Conservation (phyloP, 2,888 invertebrate species). For the Caenorhabditis plicata region DNA sequence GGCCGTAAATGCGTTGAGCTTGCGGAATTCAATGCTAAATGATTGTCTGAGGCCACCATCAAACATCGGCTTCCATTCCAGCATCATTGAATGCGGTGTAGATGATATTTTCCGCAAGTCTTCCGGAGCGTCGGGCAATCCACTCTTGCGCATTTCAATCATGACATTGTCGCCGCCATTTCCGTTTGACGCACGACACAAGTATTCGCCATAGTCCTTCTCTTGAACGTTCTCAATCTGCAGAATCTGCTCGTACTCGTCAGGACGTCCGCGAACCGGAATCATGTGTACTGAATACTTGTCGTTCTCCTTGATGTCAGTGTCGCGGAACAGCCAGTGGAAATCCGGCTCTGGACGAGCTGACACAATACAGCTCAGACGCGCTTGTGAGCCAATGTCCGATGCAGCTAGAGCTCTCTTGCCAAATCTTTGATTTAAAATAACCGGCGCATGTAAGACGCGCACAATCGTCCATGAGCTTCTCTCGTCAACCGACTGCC, state of each 20-base stretch:
- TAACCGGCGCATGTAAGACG: slow-evolving; percentile 56
- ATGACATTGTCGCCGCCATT: slow-evolving; percentile 71
- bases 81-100: slow-evolving; percentile 40
- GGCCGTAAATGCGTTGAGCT: slow-evolving; percentile 41
- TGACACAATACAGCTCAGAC: slow-evolving; percentile 50
- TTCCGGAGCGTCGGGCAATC: slow-evolving; percentile 46
- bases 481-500: slow-evolving; percentile 64
- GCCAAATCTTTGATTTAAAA: slow-evolving; percentile 52
- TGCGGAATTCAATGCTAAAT: slow-evolving; percentile 47
- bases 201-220: slow-evolving; percentile 81
- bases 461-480: slow-evolving; percentile 46
- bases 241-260: slow-evolving; percentile 50
- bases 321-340: slow-evolving; percentile 50
- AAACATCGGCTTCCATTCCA: slow-evolving; percentile 62
- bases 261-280: slow-evolving; percentile 25
- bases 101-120: slow-evolving; percentile 40
- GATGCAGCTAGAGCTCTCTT: slow-evolving; percentile 53
- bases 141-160: slow-evolving; percentile 50
- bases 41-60: slow-evolving; percentile 59
- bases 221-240: slow-evolving; percentile 32
- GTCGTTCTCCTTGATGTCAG: slow-evolving; percentile 33
- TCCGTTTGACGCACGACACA: slow-evolving; percentile 79
- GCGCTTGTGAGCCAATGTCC: slow-evolving; percentile 43
- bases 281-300: slow-evolving; percentile 37
- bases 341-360: slow-evolving; percentile 60